Evolutionary conservation across 64 coral and sea anemone genomes (phyloP).

Genomic region (Dendrophyllia cribrosa): DNA sequence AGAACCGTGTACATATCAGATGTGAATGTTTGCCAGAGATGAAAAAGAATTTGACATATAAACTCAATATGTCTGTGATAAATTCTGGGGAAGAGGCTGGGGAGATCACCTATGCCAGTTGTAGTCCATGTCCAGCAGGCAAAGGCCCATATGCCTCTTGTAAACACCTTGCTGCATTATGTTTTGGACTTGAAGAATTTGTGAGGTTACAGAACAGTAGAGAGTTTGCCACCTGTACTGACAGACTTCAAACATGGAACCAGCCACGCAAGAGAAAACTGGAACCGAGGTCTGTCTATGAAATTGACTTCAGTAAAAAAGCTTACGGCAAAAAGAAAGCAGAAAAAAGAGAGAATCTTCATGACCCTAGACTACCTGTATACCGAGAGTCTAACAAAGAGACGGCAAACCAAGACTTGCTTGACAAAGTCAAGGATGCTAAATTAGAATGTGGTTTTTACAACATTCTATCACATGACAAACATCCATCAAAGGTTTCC

Average conservation of each 20-base stretch:
- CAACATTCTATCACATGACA: constrained; percentile 38
- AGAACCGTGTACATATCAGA: too few relatives aligned
- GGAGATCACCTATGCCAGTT: too few relatives aligned
- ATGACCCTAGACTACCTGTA: too few relatives aligned
- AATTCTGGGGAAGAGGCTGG: too few relatives aligned
- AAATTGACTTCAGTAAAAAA: constrained; percentile 74
- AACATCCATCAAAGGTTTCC: too few relatives aligned
- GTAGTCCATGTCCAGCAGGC: too few relatives aligned
- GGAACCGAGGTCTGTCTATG: too few relatives aligned
- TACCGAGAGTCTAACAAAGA: constrained; percentile 47
- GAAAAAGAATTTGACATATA: constrained; percentile 67
- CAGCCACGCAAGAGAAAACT: too few relatives aligned
- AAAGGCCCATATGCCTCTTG: constrained; percentile 47
- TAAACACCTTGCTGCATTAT: constrained; percentile 61
- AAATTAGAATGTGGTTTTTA: constrained; percentile 56
- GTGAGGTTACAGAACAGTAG: constrained; percentile 1
- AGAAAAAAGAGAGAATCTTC: constrained; percentile 39
- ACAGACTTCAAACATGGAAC: too few relatives aligned
- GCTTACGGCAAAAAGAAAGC: constrained; percentile 34
- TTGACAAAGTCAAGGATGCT: constrained; percentile 4
- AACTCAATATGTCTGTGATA: constrained; percentile 28
- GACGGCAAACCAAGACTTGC: too few relatives aligned
- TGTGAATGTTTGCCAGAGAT: too few relatives aligned
- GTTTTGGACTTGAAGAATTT: constrained; percentile 64
- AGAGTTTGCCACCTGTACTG: too few relatives aligned